Percentiles rank a stretch among this genome's conserved stretches.
Conservation (phyloP, 1,140 invertebrate species). For the Drosophila funebris region DNA sequence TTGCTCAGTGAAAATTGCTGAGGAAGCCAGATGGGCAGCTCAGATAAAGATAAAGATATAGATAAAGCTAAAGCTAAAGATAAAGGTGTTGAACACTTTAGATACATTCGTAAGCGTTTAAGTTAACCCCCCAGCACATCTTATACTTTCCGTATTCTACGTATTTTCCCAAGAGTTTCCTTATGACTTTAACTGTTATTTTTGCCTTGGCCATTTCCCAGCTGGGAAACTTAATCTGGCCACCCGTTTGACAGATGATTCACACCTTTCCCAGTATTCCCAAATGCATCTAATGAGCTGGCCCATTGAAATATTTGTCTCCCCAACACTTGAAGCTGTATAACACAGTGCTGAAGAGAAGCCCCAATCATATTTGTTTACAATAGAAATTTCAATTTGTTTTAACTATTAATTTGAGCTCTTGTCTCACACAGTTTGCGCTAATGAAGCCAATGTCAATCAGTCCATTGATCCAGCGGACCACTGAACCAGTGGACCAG, state of each 20-base stretch:
- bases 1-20: not conserved
- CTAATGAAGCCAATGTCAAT: conserved; percentile 69
- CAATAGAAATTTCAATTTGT: conserved; percentile 59
- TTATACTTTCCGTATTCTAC: too few relatives aligned
- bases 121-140: too few relatives aligned
- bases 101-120: too few relatives aligned
- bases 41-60: too few relatives aligned
- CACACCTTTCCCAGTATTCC: conserved; percentile 44
- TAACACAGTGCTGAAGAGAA: not conserved
- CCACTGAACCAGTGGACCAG: conserved; percentile 5
- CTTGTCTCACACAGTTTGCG: not conserved
- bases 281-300: conserved; percentile 35
- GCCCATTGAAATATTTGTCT: conserved; percentile 34
- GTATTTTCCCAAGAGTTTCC: too few relatives aligned
- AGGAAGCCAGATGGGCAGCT: conserved; percentile 6
- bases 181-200: too few relatives aligned
- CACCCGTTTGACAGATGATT: too few relatives aligned
- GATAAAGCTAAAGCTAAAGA: too few relatives aligned
- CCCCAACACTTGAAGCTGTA: not conserved
- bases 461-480: not conserved
- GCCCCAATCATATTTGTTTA: conserved; percentile 21
- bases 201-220: not conserved
- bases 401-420: conserved; percentile 61
- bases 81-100: not conserved
- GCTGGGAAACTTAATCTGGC: too few relatives aligned